A percentile compares a stretch with the other conserved stretches of the same genome.
These are phyloP conservation scores for Copsychus sechellarum DNA, from an alignment of 2,113 vertebrate genomes.

Conservation along the genomic window DNA sequence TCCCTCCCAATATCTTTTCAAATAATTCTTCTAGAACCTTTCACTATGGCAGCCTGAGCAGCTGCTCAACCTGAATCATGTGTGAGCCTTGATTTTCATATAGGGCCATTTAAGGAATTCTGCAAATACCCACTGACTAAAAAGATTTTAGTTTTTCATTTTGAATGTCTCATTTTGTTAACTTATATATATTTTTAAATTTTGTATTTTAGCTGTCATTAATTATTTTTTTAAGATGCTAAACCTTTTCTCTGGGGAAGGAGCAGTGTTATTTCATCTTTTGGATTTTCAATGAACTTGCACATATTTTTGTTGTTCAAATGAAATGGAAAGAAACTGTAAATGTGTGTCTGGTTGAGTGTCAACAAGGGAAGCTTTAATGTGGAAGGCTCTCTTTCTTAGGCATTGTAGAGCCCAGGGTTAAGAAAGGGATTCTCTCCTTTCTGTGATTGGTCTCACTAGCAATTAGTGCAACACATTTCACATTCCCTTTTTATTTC, in stretches of 20 bases:
- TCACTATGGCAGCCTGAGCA: background rate
- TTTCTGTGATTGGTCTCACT: background rate
- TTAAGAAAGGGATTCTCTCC: background rate
- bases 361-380: background rate
- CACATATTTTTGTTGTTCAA: background rate
- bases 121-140: background rate
- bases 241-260: background rate
- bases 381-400: background rate
- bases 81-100: background rate
- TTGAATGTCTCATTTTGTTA: background rate
- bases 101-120: background rate
- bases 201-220: background rate
- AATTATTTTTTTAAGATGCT: background rate
- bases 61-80: background rate
- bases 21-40: background rate
- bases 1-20: background rate
- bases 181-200: background rate
- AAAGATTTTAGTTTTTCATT: background rate
- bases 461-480: background rate
- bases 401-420: background rate
- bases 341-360: background rate
- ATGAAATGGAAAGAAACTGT: background rate
- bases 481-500: background rate
- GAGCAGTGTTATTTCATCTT: background rate
- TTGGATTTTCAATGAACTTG: background rate